Conservation (phyloP, 2,797 vertebrate genomes). For the Ptychobarbus kaznakovi region DNA sequence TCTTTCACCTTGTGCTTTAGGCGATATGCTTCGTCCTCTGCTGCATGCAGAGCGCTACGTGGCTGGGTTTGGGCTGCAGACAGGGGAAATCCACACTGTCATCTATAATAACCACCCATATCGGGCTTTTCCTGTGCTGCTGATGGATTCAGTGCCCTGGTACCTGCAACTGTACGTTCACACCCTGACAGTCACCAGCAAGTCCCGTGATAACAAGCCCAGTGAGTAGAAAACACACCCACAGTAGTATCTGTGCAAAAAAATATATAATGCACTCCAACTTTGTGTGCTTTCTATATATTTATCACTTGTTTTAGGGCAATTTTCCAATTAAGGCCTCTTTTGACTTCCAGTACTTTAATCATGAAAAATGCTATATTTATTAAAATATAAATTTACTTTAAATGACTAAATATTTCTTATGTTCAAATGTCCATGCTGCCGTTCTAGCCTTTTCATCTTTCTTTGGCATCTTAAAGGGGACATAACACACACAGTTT, state of each 20-base stretch:
- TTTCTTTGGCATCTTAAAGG: not conserved
- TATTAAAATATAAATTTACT: not conserved
- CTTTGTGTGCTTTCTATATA: not conserved
- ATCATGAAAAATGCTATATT: not conserved
- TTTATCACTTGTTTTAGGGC: not conserved
- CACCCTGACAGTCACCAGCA: slow-evolving; percentile 91
- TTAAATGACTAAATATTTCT: not conserved
- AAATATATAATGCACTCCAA: not conserved
- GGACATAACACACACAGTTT: too few relatives aligned
- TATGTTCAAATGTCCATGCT: not conserved
- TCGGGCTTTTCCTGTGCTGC: slow-evolving; percentile 90
- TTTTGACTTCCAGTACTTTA: not conserved
- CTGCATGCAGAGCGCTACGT: slow-evolving; percentile 93
- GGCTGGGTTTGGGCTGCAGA: slow-evolving; percentile 93
- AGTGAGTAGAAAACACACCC: slow-evolving; percentile 79
- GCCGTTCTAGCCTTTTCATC: not conserved
- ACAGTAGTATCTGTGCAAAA: not conserved
- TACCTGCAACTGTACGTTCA: slow-evolving; percentile 95
- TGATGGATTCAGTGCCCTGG: slow-evolving; percentile 95
- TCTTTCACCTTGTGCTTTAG: slow-evolving; percentile 14
- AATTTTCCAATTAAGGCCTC: not conserved
- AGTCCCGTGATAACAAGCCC: slow-evolving; percentile 91
- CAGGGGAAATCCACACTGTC: slow-evolving; percentile 90
- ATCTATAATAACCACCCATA: slow-evolving; percentile 93
- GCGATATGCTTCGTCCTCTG: slow-evolving; percentile 82